A percentile compares a stretch with the other conserved stretches of the same genome.
phyloP scores from a whole-genome alignment of 2,113 vertebrate species.

The Thunnus thynnus region DNA sequence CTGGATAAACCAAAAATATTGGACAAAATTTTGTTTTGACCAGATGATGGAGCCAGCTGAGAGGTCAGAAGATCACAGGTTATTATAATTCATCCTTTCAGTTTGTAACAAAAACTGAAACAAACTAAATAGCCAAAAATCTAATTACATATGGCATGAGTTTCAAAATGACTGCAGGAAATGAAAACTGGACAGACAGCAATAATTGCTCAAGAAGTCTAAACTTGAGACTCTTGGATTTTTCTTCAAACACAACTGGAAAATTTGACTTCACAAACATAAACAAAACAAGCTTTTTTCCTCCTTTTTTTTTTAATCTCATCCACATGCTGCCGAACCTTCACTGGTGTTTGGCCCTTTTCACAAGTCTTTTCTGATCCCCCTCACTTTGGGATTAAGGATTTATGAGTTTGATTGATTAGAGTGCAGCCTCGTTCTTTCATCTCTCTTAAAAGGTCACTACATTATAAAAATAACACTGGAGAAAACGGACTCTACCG shows the following conservation, averaged over 20 bases:
- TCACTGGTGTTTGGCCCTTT: slow-evolving; percentile 47
- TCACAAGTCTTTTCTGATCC: slow-evolving; percentile 51
- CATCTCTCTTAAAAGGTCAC: slow-evolving; percentile 64
- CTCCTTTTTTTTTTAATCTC: neutral
- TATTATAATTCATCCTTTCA: no score
- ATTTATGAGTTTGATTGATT: slow-evolving; percentile 67
- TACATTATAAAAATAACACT: slow-evolving; percentile 44
- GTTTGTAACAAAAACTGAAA: slow-evolving; percentile 20
- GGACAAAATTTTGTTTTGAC: no score
- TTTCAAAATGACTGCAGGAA: neutral
- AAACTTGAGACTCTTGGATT: slow-evolving; percentile 7
- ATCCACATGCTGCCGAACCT: slow-evolving; percentile 17
- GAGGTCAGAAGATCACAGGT: no score
- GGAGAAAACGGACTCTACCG: slow-evolving; percentile 19
- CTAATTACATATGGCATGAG: slow-evolving; percentile 2
- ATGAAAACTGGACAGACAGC: neutral
- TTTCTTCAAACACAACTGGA: slow-evolving; percentile 47
- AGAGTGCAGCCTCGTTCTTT: slow-evolving; percentile 49
- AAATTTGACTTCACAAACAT: slow-evolving; percentile 32
- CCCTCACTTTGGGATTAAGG: slow-evolving; percentile 53
- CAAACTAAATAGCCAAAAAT: neutral
- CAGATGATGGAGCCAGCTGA: no score
- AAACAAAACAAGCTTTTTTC: slow-evolving; percentile 50
- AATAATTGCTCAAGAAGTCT: slow-evolving; percentile 4
- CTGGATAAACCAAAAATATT: no score